phyloP scores from a whole-genome alignment of 2,888 invertebrate species.

The Drosophila putrida region DNA sequence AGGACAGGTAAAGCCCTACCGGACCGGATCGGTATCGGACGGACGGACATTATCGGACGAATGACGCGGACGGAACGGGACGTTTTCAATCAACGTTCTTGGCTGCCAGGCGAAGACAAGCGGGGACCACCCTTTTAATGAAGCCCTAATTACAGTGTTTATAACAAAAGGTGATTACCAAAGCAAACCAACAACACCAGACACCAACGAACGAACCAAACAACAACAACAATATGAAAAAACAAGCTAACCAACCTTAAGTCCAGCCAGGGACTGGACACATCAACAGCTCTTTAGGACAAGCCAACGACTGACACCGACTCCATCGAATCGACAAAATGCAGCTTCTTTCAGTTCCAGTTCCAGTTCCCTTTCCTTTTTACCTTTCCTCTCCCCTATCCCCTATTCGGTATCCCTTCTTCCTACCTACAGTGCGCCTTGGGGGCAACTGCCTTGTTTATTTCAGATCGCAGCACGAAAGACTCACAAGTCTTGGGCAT shows the following conservation, averaged over 20 bases:
- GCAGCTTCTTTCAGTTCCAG: background rate
- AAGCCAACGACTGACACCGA: slow-evolving; percentile 41
- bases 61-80: slow-evolving; percentile 17
- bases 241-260: slow-evolving; percentile 15
- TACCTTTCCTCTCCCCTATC: background rate
- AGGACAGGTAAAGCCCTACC: slow-evolving; percentile 6
- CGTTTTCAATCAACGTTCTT: slow-evolving; percentile 76
- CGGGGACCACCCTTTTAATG: slow-evolving; percentile 86
- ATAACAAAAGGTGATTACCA: slow-evolving; percentile 84
- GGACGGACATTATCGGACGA: background rate
- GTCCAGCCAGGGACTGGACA: slow-evolving; percentile 32
- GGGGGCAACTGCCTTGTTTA: slow-evolving; percentile 61
- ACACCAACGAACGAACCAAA: slow-evolving; percentile 37
- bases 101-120: slow-evolving; percentile 82
- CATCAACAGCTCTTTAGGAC: slow-evolving; percentile 72
- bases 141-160: slow-evolving; percentile 86
- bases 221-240: background rate
- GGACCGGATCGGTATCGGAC: slow-evolving; percentile 6
- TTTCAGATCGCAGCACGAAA: slow-evolving; percentile 58
- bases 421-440: slow-evolving; percentile 50
- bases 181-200: slow-evolving; percentile 73
- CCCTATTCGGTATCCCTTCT: slow-evolving; percentile 1
- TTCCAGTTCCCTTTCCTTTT: too few species aligned
- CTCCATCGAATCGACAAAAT: slow-evolving; percentile 17
- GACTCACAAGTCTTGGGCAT: slow-evolving; percentile 29